These are phyloP conservation scores for Drosophila lacertosa DNA, from an alignment of 1,140 invertebrate genomes.

Conservation along the genomic window DNA sequence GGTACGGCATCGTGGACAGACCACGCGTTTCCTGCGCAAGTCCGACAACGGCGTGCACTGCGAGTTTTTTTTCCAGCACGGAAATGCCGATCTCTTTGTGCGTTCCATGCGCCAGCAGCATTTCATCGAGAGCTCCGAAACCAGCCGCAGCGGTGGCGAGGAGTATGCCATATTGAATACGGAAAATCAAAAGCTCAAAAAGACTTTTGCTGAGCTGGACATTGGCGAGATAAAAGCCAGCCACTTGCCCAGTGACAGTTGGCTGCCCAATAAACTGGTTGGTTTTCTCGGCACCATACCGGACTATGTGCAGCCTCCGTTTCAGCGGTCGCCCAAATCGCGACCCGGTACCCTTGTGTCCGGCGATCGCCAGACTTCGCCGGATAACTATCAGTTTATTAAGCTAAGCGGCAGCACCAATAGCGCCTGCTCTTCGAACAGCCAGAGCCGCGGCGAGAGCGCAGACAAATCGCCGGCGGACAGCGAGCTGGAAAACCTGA, in stretches of 20 bases:
- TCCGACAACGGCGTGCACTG: constrained; percentile 89
- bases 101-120: constrained; percentile 86
- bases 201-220: constrained; percentile 93
- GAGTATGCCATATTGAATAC: constrained; percentile 71
- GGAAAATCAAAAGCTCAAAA: constrained; percentile 88
- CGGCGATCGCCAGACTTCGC: constrained; percentile 59
- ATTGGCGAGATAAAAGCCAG: constrained; percentile 85
- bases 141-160: constrained; percentile 46
- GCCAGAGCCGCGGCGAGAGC: constrained; percentile 68
- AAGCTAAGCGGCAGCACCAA: constrained; percentile 67
- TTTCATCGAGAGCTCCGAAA: constrained; percentile 62
- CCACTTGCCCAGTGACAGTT: constrained; percentile 58
- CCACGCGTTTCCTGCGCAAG: constrained; percentile 89
- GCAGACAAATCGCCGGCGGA: constrained; percentile 74
- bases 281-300: constrained; percentile 74
- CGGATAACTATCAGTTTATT: constrained; percentile 76
- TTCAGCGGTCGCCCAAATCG: constrained; percentile 87
- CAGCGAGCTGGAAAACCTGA: constrained; percentile 76
- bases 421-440: constrained; percentile 66
- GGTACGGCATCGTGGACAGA: constrained; percentile 88
- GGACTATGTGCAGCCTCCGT: constrained; percentile 85
- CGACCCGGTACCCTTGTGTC: constrained; percentile 85
- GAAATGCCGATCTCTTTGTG: constrained; percentile 92
- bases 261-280: constrained; percentile 76
- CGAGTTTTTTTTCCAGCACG: constrained; percentile 93